These are phyloP conservation scores for Lophura nycthemera DNA, from an alignment of 2,113 vertebrate species.

Conservation along the genomic window DNA sequence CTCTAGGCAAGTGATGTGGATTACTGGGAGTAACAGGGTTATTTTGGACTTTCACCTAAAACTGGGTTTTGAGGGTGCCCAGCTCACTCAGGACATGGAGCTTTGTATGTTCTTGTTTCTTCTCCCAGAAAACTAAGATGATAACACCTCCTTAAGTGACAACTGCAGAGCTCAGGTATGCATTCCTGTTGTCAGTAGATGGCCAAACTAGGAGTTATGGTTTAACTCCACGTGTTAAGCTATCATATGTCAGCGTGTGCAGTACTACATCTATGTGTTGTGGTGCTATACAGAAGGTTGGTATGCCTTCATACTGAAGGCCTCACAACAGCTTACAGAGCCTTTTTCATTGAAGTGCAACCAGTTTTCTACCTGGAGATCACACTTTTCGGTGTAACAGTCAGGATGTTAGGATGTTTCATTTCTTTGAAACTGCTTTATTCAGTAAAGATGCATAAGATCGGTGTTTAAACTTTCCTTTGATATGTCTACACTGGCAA, in stretches of 20 bases:
- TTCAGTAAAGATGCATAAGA: neutral
- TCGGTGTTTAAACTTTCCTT: conserved; percentile 11
- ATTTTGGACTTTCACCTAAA: neutral
- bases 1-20: neutral
- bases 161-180: neutral
- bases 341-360: neutral
- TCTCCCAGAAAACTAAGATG: neutral
- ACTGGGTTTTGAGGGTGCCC: neutral
- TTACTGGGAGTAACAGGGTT: neutral
- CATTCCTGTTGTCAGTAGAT: neutral
- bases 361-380: neutral
- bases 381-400: neutral
- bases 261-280: neutral
- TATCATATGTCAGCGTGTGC: neutral
- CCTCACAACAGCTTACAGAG: neutral
- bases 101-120: neutral
- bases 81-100: neutral
- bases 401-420: neutral
- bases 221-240: neutral
- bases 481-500: neutral
- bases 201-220: neutral
- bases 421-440: conserved; percentile 9
- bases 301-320: neutral
- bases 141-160: neutral
- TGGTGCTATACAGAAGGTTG: neutral